These are phyloP conservation scores for Drosophila subpulchrella DNA, from an alignment of 1,140 invertebrate genomes.

Conservation along the genomic window DNA sequence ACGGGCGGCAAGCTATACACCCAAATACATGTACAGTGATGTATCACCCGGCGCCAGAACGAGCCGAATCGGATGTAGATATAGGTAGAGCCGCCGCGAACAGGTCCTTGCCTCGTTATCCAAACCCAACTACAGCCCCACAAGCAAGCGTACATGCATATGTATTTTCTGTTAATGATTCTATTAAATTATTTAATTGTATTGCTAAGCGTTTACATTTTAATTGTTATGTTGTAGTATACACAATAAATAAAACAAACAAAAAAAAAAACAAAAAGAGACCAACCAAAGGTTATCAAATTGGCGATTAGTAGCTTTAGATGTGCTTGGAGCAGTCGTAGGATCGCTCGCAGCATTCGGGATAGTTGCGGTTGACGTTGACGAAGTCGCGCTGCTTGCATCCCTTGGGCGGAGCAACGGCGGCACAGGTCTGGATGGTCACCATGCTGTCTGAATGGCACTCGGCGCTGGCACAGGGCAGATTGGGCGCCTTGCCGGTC, in stretches of 20 bases:
- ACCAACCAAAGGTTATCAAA: neutral
- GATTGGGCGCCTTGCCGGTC: conserved; percentile 63
- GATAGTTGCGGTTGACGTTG: conserved; percentile 68
- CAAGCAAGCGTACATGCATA: conserved; percentile 46
- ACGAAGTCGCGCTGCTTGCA: conserved; percentile 80
- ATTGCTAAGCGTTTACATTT: conserved; percentile 81
- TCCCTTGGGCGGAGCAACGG: conserved; percentile 69
- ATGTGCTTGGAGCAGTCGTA: conserved; percentile 70
- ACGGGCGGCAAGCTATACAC: neutral
- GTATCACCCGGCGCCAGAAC: conserved; percentile 28
- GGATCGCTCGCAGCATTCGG: conserved; percentile 70
- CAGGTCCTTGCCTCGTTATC: conserved; percentile 24
- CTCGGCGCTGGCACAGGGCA: conserved; percentile 65
- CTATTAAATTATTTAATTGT: conserved; percentile 82
- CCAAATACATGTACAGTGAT: conserved; percentile 1
- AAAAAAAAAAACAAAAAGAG: conserved; percentile 19
- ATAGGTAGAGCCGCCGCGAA: neutral
- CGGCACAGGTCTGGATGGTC: conserved; percentile 60
- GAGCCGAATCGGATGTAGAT: conserved; percentile 21
- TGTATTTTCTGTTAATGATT: conserved; percentile 79
- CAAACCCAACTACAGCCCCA: conserved; percentile 28
- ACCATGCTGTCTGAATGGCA: conserved; percentile 57
- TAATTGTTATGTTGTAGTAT: conserved; percentile 82
- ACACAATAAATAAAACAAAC: conserved; percentile 71
- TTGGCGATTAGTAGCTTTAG: conserved; percentile 18